Percentiles rank a stretch among this genome's conserved stretches.
Evolutionary conservation across 2,888 invertebrate species (phyloP).

Genomic region (Mimas tiliae): DNA sequence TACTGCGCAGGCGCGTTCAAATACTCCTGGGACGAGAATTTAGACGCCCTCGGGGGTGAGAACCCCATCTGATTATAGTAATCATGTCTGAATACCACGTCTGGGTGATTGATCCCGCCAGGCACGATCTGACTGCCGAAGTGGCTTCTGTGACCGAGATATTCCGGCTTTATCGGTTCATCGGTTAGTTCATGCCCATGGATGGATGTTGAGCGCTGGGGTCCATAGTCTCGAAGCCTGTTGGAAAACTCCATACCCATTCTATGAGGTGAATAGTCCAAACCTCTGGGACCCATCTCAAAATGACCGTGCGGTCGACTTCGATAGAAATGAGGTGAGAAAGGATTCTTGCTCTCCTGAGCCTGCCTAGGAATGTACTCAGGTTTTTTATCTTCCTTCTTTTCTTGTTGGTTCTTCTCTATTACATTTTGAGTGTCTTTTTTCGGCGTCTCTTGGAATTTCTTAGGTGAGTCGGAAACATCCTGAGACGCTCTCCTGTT

Average conservation of each 20-base stretch:
- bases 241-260: constrained; percentile 73
- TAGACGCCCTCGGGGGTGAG: constrained; percentile 70
- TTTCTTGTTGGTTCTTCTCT: constrained; percentile 47
- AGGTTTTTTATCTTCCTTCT: constrained; percentile 57
- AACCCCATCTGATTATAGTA: constrained; percentile 72
- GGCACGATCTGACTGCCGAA: constrained; percentile 74
- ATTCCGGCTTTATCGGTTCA: constrained; percentile 72
- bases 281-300: constrained; percentile 79
- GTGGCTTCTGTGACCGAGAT: constrained; percentile 68
- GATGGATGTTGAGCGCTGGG: constrained; percentile 77
- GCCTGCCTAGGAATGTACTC: constrained; percentile 57
- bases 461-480: constrained; percentile 59
- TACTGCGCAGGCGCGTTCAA: constrained; percentile 74
- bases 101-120: constrained; percentile 72
- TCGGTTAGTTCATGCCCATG: constrained; percentile 80
- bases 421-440: constrained; percentile 63
- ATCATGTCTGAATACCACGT: constrained; percentile 77
- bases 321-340: constrained; percentile 72
- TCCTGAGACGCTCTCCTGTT: constrained; percentile 76
- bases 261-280: constrained; percentile 79
- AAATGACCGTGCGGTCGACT: constrained; percentile 74
- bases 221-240: constrained; percentile 72
- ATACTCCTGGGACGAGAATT: constrained; percentile 82
- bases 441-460: constrained; percentile 55
- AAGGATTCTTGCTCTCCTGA: constrained; percentile 73